Base-by-base conservation (phyloP, 2,113 vertebrate species). In the Leucosticte australis region DNA sequence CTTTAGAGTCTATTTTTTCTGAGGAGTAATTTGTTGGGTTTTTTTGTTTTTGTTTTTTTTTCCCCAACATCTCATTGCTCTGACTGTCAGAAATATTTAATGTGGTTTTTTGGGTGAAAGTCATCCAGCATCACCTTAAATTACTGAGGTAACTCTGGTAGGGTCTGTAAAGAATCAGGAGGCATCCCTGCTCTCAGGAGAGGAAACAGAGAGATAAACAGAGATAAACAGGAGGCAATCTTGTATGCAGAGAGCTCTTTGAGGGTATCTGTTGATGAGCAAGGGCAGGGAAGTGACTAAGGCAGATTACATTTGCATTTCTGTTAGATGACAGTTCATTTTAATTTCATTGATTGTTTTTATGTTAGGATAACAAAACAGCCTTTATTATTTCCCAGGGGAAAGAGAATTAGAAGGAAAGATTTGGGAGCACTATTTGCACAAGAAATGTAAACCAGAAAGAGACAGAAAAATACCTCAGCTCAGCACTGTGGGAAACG, bases 241-340 rank as follows among this genome's bases (percentile, higher is more conserved):
- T 65, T 31, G 35, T 75, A 55, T 75, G 78, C 53, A 87, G 78
- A 85, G 88, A 76, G 83, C 88, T 88, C 53, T 92, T 71, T 65
- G 47, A 64, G 49, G 49, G 41, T 57, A 26, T 49, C 88, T 62
- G 41, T 2, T 83, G 67, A 92, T 93, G 68, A 90, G 59, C 88
- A 83, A 93, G 82, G 92, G 90, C 85, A 92, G 59, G n/a, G 37
- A 88, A 76, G 37, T 49, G 53, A 83, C 53, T 83, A 13, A 70
- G 84, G 39, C 28, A 80, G 75, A 77, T 93, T 87, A 22, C 37
- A 79, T 90, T 86, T 83, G 79, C 76, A 85, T 88, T 90, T 93
- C 63, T 94, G 23, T 63, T 92, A 39, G 50, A 76, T 88, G 69
- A 86, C 75, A 86, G 75, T 64, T 94, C 44, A 31, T 87, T 94